Evolutionary conservation across 1,140 invertebrate genomes (phyloP).

Genomic region (Calosoma granatense): DNA sequence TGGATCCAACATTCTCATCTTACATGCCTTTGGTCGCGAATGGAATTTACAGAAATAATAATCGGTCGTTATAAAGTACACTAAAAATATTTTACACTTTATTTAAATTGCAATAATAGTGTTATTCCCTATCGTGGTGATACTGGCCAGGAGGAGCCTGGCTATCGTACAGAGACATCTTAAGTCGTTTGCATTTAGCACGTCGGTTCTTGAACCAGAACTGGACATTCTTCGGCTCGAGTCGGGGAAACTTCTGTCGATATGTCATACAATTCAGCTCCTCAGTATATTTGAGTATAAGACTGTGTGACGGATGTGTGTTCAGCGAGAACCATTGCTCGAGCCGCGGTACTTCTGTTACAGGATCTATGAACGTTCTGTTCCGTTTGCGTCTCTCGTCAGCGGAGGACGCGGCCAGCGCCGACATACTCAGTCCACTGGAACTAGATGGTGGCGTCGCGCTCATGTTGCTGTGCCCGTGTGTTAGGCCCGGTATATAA

Average conservation of each 20-base stretch:
- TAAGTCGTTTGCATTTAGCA: constrained; percentile 90
- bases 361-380: constrained; percentile 97
- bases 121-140: constrained; percentile 27
- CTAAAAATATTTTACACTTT: no score
- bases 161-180: constrained; percentile 70
- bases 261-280: constrained; percentile 91
- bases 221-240: constrained; percentile 97
- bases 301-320: constrained; percentile 92
- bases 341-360: constrained; percentile 91
- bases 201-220: constrained; percentile 95
- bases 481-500: constrained; percentile 56
- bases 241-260: constrained; percentile 88
- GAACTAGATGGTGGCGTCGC: constrained; percentile 36
- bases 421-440: constrained; percentile 45
- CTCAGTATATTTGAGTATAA: constrained; percentile 94
- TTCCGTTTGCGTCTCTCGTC: constrained; percentile 88
- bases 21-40: no score
- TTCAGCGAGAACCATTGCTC: constrained; percentile 97
- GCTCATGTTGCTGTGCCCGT: constrained; percentile 33
- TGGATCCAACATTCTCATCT: no score
- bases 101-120: no score
- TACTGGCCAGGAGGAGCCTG: constrained; percentile 27
- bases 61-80: no score
- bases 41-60: no score
- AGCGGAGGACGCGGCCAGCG: constrained; percentile 47